Percentiles rank a stretch among this genome's conserved stretches.
Evolutionary conservation across 1,140 invertebrate species (phyloP).

Genomic region (Euwallacea similis): DNA sequence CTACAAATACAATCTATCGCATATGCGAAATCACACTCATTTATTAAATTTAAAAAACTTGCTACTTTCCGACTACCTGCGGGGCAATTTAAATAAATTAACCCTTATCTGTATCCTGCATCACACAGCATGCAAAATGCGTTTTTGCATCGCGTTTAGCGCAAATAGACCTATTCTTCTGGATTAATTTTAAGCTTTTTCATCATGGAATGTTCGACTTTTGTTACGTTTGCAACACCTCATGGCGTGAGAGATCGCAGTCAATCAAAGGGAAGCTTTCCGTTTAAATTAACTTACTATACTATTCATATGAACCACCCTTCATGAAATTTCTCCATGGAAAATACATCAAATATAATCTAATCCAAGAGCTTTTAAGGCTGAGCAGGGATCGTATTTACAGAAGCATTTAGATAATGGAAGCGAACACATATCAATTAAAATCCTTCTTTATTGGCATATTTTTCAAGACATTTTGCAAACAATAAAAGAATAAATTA

Average conservation of each 20-base stretch:
- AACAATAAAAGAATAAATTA: too few species aligned
- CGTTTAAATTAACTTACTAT: slow-evolving; percentile 4
- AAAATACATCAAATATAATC: too few species aligned
- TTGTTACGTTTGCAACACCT: slow-evolving; percentile 12
- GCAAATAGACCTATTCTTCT: slow-evolving; percentile 11
- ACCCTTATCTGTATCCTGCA: not conserved
- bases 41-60: too few species aligned
- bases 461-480: too few species aligned
- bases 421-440: too few species aligned
- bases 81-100: not conserved
- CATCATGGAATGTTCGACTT: slow-evolving; percentile 12
- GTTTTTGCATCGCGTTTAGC: slow-evolving; percentile 13
- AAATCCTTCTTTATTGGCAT: too few species aligned
- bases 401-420: too few species aligned
- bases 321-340: too few species aligned
- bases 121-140: not conserved
- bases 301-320: not conserved
- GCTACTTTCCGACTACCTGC: not conserved
- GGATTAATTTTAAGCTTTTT: slow-evolving; percentile 16
- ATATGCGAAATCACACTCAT: too few species aligned
- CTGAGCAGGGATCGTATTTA: too few species aligned
- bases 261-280: slow-evolving; percentile 10
- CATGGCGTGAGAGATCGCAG: slow-evolving; percentile 1
- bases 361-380: too few species aligned
- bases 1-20: too few species aligned